Evolutionary conservation across 1,140 invertebrate species (phyloP), one percentile per base, ranked within the genome.

Genomic region (Pseudobourletiella spinata): DNA sequence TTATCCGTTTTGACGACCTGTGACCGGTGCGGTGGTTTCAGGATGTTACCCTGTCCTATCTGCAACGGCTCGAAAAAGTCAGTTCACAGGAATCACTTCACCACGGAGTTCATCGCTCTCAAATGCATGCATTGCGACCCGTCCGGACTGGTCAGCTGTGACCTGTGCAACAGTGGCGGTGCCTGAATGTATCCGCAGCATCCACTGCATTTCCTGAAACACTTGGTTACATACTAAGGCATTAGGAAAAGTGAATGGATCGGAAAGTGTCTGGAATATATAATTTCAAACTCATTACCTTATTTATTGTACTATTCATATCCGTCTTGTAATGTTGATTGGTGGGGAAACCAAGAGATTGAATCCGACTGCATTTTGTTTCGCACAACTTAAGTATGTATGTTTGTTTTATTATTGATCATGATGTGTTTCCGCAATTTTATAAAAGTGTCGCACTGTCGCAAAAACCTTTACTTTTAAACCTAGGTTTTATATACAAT

Each of bases 41-140:
- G 90, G 32, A 82, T 91, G 50, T 80, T 95, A 35, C 89, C 92
- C 0, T 97, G 94, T 75, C 80, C 83, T 1, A 82, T 89, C 50
- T 97, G 93, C 79, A 92, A 89, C 72, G 93, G 93, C 4, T 94
- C 90, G 72, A 96, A 96, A 79, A 95, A 95, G 77, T 95, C 90
- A 3, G 83, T 91, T 1, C 88, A 93, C 74, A 80, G 92, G 63
- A 95, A 96, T 76, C 85, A 94, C 70, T 96, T 95, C 74, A 94
- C 91, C 0, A 84, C 89, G 16, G 90, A 95, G 77, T 92, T 95
- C 73, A 86, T 92, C 46, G 89, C 92, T 1, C 79, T 97, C n/a
- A 92, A 93, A 69, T 97, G 94, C 76, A 94, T 93, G 86, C 89
- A 90, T 71, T 97, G 94, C 77, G 89, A 96, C 72, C 91, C 95